Evolutionary conservation across 2,888 invertebrate genomes (phyloP).

Genomic region (Epistrophella euchroma): DNA sequence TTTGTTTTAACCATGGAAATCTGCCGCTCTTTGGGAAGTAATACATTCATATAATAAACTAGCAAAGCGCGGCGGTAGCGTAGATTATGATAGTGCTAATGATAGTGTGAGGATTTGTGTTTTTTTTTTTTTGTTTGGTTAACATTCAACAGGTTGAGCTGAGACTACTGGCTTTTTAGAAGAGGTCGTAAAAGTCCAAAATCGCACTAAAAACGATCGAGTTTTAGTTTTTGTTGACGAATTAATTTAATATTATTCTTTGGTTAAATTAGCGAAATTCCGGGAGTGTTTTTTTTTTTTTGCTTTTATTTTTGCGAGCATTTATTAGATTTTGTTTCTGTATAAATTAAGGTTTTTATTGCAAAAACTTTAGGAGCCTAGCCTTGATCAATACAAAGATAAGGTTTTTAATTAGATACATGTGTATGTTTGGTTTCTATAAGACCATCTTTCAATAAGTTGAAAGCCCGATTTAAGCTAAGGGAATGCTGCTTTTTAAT

Average conservation of each 20-base stretch:
- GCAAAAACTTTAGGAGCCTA: background rate
- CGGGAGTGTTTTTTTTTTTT: background rate
- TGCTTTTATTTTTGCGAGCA: background rate
- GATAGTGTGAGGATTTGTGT: slow-evolving; percentile 25
- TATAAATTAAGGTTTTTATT: slow-evolving; percentile 9
- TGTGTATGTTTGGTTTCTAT: background rate
- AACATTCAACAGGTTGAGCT: slow-evolving; percentile 52
- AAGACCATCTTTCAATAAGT: background rate
- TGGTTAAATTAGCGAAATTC: slow-evolving; percentile 11
- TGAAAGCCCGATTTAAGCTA: background rate
- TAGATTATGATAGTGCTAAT: slow-evolving; percentile 46
- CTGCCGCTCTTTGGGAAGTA: background rate
- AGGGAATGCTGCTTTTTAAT: background rate
- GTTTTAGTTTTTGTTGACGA: slow-evolving; percentile 11
- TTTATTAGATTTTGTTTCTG: background rate
- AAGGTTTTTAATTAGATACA: background rate
- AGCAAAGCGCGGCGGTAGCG: background rate
- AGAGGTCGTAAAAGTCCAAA: slow-evolving; percentile 42
- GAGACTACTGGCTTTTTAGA: slow-evolving; percentile 16
- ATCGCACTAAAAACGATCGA: slow-evolving; percentile 12
- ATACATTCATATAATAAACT: background rate
- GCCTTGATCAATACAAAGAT: background rate
- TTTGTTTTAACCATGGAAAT: slow-evolving; percentile 32
- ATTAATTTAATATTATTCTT: slow-evolving; percentile 10
- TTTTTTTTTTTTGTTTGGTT: slow-evolving; percentile 24